A percentile compares a stretch with the other conserved stretches of the same genome.
phyloP scores from a whole-genome alignment of 2,888 invertebrate species.

The Cacoxenus indagator region DNA sequence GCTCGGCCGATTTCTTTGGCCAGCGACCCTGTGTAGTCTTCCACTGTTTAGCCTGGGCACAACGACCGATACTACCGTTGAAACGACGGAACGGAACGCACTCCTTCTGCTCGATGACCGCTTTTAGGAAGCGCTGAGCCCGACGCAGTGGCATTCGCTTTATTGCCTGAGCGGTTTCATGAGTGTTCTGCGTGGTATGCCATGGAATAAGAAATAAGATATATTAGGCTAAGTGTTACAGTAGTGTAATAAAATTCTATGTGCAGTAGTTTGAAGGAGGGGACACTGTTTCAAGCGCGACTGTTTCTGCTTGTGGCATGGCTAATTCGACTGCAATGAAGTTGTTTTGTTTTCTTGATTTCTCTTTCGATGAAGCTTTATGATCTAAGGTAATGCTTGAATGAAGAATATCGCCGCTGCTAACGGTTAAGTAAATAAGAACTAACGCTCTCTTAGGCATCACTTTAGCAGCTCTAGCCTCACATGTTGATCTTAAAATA shows the following conservation, averaged over 20 bases:
- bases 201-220: background rate
- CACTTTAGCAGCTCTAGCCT: no score
- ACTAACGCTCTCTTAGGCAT: no score
- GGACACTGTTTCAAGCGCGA: no score
- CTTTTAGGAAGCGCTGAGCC: constrained; percentile 94
- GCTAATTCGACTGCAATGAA: no score
- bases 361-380: no score
- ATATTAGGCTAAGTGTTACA: constrained; percentile 38
- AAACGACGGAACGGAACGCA: constrained; percentile 98
- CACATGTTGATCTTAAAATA: no score
- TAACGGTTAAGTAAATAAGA: no score
- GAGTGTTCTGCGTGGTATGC: constrained; percentile 86
- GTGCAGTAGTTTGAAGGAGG: no score
- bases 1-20: constrained; percentile 99
- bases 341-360: no score
- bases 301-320: no score
- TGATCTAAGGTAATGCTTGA: no score
- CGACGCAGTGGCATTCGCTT: constrained; percentile 94
- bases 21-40: constrained; percentile 97
- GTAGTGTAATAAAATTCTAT: background rate
- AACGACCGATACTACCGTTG: constrained; percentile 96
- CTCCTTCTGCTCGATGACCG: constrained; percentile 95
- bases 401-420: no score
- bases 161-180: constrained; percentile 97
- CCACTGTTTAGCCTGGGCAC: constrained; percentile 97